Evolutionary conservation across 2,888 invertebrate genomes (phyloP).

Genomic region (Junonia oenone): DNA sequence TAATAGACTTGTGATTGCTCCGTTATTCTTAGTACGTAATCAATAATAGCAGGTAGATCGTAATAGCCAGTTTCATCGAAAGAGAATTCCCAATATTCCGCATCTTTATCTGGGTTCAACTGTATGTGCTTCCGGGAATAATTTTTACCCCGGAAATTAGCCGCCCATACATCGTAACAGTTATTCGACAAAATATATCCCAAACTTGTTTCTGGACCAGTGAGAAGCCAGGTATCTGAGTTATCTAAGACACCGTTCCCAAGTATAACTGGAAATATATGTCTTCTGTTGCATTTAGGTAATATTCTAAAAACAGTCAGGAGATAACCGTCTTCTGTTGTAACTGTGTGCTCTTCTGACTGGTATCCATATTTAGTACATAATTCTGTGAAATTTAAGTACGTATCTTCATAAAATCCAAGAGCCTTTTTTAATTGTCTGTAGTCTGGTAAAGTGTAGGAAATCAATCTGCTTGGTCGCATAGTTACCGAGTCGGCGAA

Average conservation of each 20-base stretch:
- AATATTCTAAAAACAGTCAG: slow-evolving; percentile 37
- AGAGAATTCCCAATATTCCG: slow-evolving; percentile 73
- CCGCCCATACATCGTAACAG: slow-evolving; percentile 69
- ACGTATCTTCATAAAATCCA: slow-evolving; percentile 57
- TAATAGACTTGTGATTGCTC: slow-evolving; percentile 75
- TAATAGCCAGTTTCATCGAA: slow-evolving; percentile 84
- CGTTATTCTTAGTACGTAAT: slow-evolving; percentile 51
- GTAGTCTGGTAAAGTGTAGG: slow-evolving; percentile 48
- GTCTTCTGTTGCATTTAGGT: slow-evolving; percentile 38
- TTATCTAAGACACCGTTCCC: slow-evolving; percentile 45
- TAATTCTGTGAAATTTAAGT: slow-evolving; percentile 41
- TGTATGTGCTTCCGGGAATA: slow-evolving; percentile 76
- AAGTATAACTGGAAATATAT: slow-evolving; percentile 37
- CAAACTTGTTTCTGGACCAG: slow-evolving; percentile 50
- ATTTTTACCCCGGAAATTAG: slow-evolving; percentile 77
- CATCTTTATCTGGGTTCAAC: slow-evolving; percentile 47
- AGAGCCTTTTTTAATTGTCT: slow-evolving; percentile 47
- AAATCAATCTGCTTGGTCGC: slow-evolving; percentile 36
- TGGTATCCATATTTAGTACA: slow-evolving; percentile 36
- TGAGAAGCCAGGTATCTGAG: slow-evolving; percentile 42
- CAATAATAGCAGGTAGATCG: slow-evolving; percentile 83
- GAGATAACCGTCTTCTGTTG: slow-evolving; percentile 42
- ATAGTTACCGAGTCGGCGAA: not conserved
- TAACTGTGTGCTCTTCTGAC: slow-evolving; percentile 36
- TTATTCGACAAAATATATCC: slow-evolving; percentile 55